Evolutionary conservation across 2,888 invertebrate species (phyloP).

Genomic region (Heliothis peltigera): DNA sequence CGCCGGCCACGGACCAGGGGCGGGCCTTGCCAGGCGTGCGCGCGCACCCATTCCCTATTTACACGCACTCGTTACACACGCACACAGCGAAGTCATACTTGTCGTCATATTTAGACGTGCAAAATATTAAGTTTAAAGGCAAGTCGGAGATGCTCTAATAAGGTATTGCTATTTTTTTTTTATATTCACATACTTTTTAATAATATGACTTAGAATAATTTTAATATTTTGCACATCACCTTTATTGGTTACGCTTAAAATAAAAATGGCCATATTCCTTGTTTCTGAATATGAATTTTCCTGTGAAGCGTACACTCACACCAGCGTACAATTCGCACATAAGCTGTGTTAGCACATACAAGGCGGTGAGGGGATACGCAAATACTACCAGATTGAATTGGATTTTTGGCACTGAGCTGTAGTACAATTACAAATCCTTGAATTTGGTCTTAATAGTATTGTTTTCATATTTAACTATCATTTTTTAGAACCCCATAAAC

Average conservation of each 20-base stretch:
- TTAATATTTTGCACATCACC: slow-evolving; percentile 50
- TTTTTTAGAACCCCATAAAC: no score
- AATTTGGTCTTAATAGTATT: no score
- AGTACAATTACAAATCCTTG: not conserved
- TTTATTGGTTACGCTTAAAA: slow-evolving; percentile 6
- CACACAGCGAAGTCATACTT: slow-evolving; percentile 46
- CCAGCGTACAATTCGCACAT: slow-evolving; percentile 62
- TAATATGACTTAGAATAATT: no score
- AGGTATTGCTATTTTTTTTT: no score
- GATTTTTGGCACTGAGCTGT: not conserved
- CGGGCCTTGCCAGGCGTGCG: slow-evolving; percentile 86
- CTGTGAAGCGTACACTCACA: slow-evolving; percentile 56
- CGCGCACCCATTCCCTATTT: slow-evolving; percentile 84
- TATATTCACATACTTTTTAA: no score
- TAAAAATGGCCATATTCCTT: slow-evolving; percentile 34
- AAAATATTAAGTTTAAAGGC: no score
- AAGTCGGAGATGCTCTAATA: no score
- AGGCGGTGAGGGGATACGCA: slow-evolving; percentile 63
- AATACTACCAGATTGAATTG: slow-evolving; percentile 26
- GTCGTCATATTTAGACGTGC: slow-evolving; percentile 18
- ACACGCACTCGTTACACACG: slow-evolving; percentile 52
- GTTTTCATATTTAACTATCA: no score
- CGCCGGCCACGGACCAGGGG: slow-evolving; percentile 88
- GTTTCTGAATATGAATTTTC: slow-evolving; percentile 31
- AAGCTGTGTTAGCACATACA: slow-evolving; percentile 74